Percentiles rank a stretch among this genome's conserved stretches.
Conservation (phyloP, 2,888 invertebrate genomes). For the Lasius fuliginosus region DNA sequence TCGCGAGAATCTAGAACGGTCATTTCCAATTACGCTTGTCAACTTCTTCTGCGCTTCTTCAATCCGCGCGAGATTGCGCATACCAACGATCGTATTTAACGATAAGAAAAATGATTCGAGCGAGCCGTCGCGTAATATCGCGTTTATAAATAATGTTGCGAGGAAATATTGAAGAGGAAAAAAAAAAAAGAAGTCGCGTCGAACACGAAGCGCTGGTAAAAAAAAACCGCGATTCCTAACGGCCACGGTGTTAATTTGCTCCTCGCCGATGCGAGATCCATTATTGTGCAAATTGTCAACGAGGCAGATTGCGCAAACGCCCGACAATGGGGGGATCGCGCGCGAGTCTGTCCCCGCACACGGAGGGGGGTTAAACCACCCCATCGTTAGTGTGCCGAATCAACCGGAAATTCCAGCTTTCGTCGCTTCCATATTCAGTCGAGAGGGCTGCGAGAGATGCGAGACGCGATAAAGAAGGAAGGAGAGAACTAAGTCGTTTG, state of each 20-base stretch:
- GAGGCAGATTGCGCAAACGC: slow-evolving; percentile 75
- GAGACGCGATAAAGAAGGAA: slow-evolving; percentile 35
- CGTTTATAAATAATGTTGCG: slow-evolving; percentile 8
- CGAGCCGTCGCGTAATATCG: slow-evolving; percentile 10
- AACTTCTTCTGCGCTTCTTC: slow-evolving; percentile 13
- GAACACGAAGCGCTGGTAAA: slow-evolving; percentile 2
- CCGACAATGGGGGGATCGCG: slow-evolving; percentile 76
- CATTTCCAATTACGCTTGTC: slow-evolving; percentile 51
- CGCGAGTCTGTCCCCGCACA: slow-evolving; percentile 68
- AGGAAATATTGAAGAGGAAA: background rate
- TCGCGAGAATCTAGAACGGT: slow-evolving; percentile 66
- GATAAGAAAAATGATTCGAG: background rate
- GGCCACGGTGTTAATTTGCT: slow-evolving; percentile 80
- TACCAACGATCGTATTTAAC: background rate
- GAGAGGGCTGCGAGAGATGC: slow-evolving; percentile 20
- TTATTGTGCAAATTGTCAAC: slow-evolving; percentile 85
- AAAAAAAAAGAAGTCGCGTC: background rate
- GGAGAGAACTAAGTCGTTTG: slow-evolving; percentile 40
- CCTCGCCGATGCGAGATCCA: slow-evolving; percentile 77
- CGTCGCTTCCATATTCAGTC: slow-evolving; percentile 82
- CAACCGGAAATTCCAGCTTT: slow-evolving; percentile 87
- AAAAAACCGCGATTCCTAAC: slow-evolving; percentile 71
- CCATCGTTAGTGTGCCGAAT: slow-evolving; percentile 86
- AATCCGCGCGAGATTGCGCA: slow-evolving; percentile 10
- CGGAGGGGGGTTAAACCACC: slow-evolving; percentile 76